Evolutionary conservation across 2,113 vertebrate species (phyloP), one percentile per base, ranked within the genome.

Genomic region (Ceratotherium simum): DNA sequence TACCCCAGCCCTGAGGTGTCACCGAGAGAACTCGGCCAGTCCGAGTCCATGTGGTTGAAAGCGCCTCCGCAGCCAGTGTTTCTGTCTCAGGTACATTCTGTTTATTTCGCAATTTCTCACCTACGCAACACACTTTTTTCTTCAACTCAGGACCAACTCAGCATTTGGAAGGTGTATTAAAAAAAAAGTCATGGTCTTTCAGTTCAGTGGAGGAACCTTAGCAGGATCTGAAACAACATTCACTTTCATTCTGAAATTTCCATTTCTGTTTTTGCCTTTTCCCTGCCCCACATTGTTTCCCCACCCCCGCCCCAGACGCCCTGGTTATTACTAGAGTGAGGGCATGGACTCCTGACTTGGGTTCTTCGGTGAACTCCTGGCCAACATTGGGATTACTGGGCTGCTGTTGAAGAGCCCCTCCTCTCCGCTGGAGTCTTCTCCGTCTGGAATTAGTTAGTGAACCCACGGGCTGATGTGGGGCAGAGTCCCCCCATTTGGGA

Each of bases 61-160:
- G 54, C 1, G 3, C 17, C 20, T 73, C 42, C 18, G 33, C 18
- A 67, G 60, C 29, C n/a, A 27, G 12, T 39, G 33, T 78, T 72
- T 69, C 76, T n/a, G 29, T 64, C 72, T 46, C 58, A 62, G 46
- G n/a, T 46, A 27, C 14, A n/a, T 64, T 29, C 54, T 36, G 1
- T 90, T 79, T 97, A 65, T 86, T 92, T 70, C 8, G 18, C 70
- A 48, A 58, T 82, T 73, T 84, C 86, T 93, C 46, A 29, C 60
- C 78, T 25, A 18, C n/a, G 64, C 56, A 81, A 65, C 36, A 72
- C 5, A 54, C 31, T 62, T 94, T 48, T 46, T 81, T n/a, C 56
- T 39, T 87, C 46, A 65, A 17, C 8, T 83, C 25, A 10, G 46
- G 42, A 42, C 58, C 67, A 18, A n/a, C 33, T 94, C 31, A 33